Base-by-base conservation (phyloP, 2,797 vertebrate genomes). In the Spinus olivaceus region DNA sequence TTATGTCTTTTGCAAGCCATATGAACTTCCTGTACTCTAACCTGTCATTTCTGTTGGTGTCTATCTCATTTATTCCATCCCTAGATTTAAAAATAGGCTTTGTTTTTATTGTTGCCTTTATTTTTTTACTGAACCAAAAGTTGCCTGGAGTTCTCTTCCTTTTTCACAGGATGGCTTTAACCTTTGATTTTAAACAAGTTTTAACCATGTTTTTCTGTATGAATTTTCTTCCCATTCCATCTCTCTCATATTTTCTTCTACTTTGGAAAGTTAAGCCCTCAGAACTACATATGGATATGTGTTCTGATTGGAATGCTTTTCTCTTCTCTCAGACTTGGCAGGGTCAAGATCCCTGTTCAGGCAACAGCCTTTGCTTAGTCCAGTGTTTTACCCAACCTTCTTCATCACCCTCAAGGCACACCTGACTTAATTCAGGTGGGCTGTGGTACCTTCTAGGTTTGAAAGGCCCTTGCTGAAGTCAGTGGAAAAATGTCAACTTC, bases 291-390 rank as follows among this genome's bases (percentile, higher is more conserved):
- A 4, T 8, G 2, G 16, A 1, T 46, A 2, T 5, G 11, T 66
- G 25, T n/a, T 86, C 70, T 88, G n/a, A 3, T 51, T 53, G 57
- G 41, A 67, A 59, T 66, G 9, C 20, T 81, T 65, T 49, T 49
- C 17, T 53, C 0, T 47, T 47, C 33, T 81, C 25, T 57, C 14
- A 18, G 27, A 14, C 32, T 61, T 84, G 27, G 30, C 53, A 59
- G 53, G 37, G 18, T 51, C 2, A 4, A 56, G 25, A 47, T 81
- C 14, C 24, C 66, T 47, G 46, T 44, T 73, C 35, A 77, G 35
- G 14, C 13, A 67, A 4, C 3, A 4, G 23, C 37, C 50, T 0
- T 0, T 74, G 33, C n/a, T 47, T 50, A 7, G 13, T 35, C 20
- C 54, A 61, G 2, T 28, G 60, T 18, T 35, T 80, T 23, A 23